phyloP scores from a whole-genome alignment of 1,140 invertebrate genomes.

The Asbolus verrucosus region DNA sequence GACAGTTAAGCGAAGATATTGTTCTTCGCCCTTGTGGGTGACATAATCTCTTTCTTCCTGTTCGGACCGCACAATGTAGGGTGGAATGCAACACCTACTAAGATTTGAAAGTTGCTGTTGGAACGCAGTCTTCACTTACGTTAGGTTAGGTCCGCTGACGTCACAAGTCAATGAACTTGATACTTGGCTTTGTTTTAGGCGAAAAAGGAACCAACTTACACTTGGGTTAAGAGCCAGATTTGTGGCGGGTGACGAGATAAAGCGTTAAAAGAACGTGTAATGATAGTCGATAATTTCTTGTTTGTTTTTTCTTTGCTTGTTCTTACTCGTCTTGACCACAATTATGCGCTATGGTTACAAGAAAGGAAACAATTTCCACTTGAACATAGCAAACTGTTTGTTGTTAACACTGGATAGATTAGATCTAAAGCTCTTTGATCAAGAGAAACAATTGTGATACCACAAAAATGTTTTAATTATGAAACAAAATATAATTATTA shows the following conservation, averaged over 20 bases:
- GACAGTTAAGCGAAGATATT: conserved; percentile 9
- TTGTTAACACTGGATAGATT: no score
- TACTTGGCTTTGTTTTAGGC: conserved; percentile 45
- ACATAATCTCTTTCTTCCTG: conserved; percentile 11
- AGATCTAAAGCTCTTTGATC: no score
- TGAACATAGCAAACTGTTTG: no score
- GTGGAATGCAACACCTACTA: conserved; percentile 39
- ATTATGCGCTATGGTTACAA: no score
- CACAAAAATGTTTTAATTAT: no score
- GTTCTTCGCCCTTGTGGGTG: neutral
- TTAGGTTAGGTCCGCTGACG: conserved; percentile 52
- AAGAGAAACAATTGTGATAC: no score
- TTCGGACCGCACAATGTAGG: conserved; percentile 38
- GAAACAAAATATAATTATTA: no score
- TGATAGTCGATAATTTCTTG: neutral
- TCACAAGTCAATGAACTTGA: conserved; percentile 53
- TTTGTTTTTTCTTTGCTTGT: neutral
- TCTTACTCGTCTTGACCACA: neutral
- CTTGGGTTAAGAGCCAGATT: conserved; percentile 6
- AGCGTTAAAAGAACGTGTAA: neutral
- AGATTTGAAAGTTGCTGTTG: conserved; percentile 50
- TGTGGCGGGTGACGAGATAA: neutral
- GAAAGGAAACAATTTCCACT: no score
- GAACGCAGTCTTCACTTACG: conserved; percentile 45
- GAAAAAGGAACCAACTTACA: conserved; percentile 23